Base-by-base conservation (phyloP, 2,888 invertebrate species). In the Epirrhoe tristata region DNA sequence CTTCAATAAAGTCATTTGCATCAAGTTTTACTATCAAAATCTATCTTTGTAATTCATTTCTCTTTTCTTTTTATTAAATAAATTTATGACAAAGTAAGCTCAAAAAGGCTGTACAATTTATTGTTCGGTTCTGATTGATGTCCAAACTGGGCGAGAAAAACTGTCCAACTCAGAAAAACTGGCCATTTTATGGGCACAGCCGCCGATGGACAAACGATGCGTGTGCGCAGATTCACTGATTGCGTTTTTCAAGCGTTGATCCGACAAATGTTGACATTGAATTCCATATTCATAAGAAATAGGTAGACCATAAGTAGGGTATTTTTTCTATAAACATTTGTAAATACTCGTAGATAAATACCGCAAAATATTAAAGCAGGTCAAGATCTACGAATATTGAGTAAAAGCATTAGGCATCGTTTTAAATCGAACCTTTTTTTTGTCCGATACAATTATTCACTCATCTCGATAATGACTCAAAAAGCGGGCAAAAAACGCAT, bases 401-500 rank as follows among this genome's bases (percentile, higher is more conserved):
- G 14, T 2, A 6, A 48, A 31, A 6, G n/a, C 36, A 6, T 24
- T 34, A 16, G 12, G 12, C 4, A 43, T 43, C 39, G 39, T 43
- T 43, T 39, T 43, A 12, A 43, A 43, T 12, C 39, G 6, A n/a
- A 58, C 52, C 50, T 24, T 36, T 58, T 51, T 55, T 24, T 32
- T 62, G 17, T 43, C 51, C 39, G 31, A 63, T 57, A 57, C 31
- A 50, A 53, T 53, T 50, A 39, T 56, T 63, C 62, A 63, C 58
- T 56, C 32, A 57, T 57, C 60, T 46, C 69, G 63, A 68, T 70
- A 70, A 72, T 69, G 67, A 68, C 58, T 64, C 50, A 67, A 70
- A 73, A 72, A 53, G 16, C 34, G 32, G 51, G 4, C 52, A 55
- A 71, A 73, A 73, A 72, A 65, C 56, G 61, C 69, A 72, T 72